phyloP scores from a whole-genome alignment of 2,113 vertebrate genomes.

The Octodon degus region DNA sequence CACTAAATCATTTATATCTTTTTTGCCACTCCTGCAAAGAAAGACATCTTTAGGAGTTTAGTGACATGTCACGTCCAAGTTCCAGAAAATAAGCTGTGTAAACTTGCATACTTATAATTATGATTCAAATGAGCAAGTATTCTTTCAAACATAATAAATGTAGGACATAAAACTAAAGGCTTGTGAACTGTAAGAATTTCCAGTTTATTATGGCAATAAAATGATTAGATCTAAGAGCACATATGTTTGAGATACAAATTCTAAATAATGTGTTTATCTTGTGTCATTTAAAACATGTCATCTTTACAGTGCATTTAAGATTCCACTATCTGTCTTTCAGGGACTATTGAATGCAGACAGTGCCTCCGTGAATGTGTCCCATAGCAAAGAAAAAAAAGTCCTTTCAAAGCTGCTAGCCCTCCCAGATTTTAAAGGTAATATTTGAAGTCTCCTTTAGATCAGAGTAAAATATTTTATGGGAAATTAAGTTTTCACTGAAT shows the following conservation, averaged over 20 bases:
- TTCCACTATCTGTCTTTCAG: neutral
- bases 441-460: neutral
- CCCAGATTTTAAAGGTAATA: neutral
- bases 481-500: constrained; percentile 53
- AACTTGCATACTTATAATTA: neutral
- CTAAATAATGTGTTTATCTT: neutral
- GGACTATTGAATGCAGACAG: neutral
- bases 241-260: neutral
- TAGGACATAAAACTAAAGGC: neutral
- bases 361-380: neutral
- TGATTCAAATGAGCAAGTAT: constrained; percentile 31
- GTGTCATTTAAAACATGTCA: neutral
- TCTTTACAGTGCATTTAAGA: neutral
- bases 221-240: neutral
- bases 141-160: neutral
- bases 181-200: neutral
- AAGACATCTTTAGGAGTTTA: constrained; percentile 1
- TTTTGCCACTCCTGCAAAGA: neutral
- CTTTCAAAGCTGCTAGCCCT: neutral
- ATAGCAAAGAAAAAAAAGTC: neutral
- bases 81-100: neutral
- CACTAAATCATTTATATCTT: neutral
- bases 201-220: constrained; percentile 22
- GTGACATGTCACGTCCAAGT: neutral
- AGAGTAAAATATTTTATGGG: constrained; percentile 41